Conservation (phyloP, 2,113 vertebrate genomes). For the Ceyx margarethae region DNA sequence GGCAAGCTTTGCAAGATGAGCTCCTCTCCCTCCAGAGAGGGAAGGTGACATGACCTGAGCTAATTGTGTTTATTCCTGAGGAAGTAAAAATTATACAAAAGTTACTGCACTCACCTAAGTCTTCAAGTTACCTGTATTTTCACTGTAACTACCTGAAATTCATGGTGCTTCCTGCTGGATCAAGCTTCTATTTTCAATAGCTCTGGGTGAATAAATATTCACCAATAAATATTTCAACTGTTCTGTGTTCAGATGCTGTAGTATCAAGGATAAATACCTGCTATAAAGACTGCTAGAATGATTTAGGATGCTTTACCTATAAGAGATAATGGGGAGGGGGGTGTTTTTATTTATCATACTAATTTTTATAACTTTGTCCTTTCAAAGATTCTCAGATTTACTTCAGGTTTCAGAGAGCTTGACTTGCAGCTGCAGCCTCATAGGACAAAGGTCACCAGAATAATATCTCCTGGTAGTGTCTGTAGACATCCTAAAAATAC, state of each 20-base stretch:
- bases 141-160: neutral
- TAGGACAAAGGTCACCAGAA: neutral
- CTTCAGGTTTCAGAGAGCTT: neutral
- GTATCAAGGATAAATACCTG: neutral
- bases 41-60: neutral
- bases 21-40: neutral
- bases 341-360: neutral
- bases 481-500: neutral
- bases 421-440: neutral
- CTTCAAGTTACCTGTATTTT: neutral
- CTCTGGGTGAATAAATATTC: neutral
- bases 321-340: neutral
- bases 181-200: neutral
- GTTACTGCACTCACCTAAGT: neutral
- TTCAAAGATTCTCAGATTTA: constrained; percentile 1
- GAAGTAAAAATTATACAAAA: neutral
- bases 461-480: neutral
- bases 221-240: neutral
- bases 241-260: neutral
- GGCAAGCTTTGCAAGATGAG: neutral
- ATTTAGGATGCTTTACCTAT: neutral
- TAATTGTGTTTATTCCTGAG: neutral
- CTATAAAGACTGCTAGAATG: neutral
- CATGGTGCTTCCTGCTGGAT: neutral
- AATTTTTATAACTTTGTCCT: neutral